Evolutionary conservation across 2,797 vertebrate genomes (phyloP), one percentile per base, ranked within the genome.

Genomic region (Phoxinus dragarum): DNA sequence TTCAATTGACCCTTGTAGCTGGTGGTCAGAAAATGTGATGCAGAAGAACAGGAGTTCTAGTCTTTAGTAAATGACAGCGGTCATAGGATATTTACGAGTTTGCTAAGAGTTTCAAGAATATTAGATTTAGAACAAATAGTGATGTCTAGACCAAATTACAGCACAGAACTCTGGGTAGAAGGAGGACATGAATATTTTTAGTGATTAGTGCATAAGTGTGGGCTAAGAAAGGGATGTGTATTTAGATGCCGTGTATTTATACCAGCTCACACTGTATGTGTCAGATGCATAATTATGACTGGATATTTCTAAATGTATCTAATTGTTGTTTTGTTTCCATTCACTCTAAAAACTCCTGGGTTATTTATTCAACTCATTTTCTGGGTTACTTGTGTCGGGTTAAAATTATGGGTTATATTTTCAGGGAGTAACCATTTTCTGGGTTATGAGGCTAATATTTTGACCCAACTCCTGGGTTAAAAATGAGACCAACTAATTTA

Each of bases 111-210:
- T 80, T 80, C 21, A 38, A 56, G 47, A 54, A 12, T 21, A 74
- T 82, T 82, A 2, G 56, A 79, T 79, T 79, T 64, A 64, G 69
- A 73, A 64, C 52, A 73, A 61, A 61, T 23, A 34, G 38, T 64
- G 16, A 73, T 31, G 40, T 47, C 49, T 21, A 31, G 36, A 42
- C n/a, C 40, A 27, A 56, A 71, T 56, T 54, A 72, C 16, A 78
- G 67, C 36, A 78, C 8, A 27, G n/a, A 64, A 19, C 0, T 3
- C n/a, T 12, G 56, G n/a, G n/a, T 31, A 72, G 38, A 72, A 72
- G 7, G 10, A 82, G 44, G 56, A 82, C 56, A n/a, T 1, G 12
- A 21, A 66, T 81, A 36, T 59, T 17, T 72, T 82, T 16, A 40
- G 10, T 44, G 9, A 59, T 27, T 27, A 47, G 3, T 2, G 12